Evolutionary conservation across 2,113 vertebrate genomes (phyloP), one percentile per base, ranked within the genome.

Genomic region (Prunella fulvescens): DNA sequence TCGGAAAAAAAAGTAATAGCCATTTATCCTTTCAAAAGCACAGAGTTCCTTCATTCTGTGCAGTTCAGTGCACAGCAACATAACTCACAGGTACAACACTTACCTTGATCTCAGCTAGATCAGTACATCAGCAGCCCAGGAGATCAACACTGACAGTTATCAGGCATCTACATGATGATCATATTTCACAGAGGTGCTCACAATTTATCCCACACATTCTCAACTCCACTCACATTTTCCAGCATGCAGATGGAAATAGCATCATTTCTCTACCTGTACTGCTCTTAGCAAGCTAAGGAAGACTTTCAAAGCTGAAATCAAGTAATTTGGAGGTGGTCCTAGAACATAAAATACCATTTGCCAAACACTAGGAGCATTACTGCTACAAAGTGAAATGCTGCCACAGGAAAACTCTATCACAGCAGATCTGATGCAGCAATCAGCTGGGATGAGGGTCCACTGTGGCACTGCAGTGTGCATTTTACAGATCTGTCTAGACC

Each of bases 21-120:
- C 92, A 91, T 94, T 95, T 80, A 64, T 92, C 42, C 65, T 69
- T 86, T 86, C 74, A 86, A 86, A 95, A 88, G 67, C n/a, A 65
- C 20, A 74, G 79, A 74, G 79, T 33, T 93, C 60, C 58, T 89
- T 81, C 73, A 89, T 69, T 89, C 78, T 71, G 72, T 76, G 69
- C 85, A 92, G 72, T 61, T 94, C 86, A 76, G 53, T 57, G 86
- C 85, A 94, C 91, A 80, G 60, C 72, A 83, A 47, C 69, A 48
- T 80, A 88, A 90, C 37, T 91, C 80, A 58, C 4, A 14, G 82
- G 60, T 26, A 82, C 64, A 93, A 29, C 70, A 20, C 91, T 85
- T 89, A 76, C 70, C 87, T 91, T 74, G 56, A 71, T 86, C 86
- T 90, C 60, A 64, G 65, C 61, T 48, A 80, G 69, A 91, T 94